Conservation (phyloP, 2,113 vertebrate genomes). For the Taurulus bubalis region DNA sequence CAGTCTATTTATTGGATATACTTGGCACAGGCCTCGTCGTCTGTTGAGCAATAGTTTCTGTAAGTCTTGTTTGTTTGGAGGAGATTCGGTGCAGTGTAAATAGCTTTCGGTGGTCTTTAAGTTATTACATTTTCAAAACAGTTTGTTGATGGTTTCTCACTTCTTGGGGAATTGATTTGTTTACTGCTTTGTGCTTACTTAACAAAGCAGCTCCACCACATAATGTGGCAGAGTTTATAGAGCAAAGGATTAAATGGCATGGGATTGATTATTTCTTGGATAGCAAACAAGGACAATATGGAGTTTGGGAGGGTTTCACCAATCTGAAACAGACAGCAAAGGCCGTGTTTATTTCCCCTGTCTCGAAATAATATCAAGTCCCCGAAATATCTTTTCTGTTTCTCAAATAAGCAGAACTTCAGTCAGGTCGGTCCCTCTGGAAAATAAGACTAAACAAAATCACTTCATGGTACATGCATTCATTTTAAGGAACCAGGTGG, state of each 20-base stretch:
- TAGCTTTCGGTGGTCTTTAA: constrained; percentile 45
- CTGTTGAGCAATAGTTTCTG: constrained; percentile 38
- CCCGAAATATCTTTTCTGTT: constrained; percentile 47
- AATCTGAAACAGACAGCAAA: constrained; percentile 73
- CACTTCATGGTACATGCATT: constrained; percentile 10
- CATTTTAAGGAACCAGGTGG: constrained; percentile 41
- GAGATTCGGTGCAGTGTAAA: constrained; percentile 50
- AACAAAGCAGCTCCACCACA: constrained; percentile 62
- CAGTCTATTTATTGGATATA: constrained; percentile 26
- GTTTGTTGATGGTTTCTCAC: constrained; percentile 65
- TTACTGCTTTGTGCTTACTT: constrained; percentile 60
- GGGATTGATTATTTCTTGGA: constrained; percentile 80
- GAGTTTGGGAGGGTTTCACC: constrained; percentile 72
- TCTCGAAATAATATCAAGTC: constrained; percentile 62
- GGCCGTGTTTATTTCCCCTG: constrained; percentile 38
- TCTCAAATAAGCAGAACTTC: constrained; percentile 30
- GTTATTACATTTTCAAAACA: constrained; percentile 57
- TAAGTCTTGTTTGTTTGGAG: constrained; percentile 40
- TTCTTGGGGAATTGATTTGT: constrained; percentile 57
- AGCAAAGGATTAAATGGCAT: constrained; percentile 67
- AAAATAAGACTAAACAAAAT: constrained; percentile 10
- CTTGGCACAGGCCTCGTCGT: constrained; percentile 14
- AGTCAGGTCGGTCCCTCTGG: constrained; percentile 2
- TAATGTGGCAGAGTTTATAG: constrained; percentile 64
- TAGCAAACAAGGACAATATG: constrained; percentile 66